Percentiles rank a stretch among this genome's conserved stretches.
Evolutionary conservation across 2,797 vertebrate species (phyloP).

Genomic region (Myripristis jacobus): DNA sequence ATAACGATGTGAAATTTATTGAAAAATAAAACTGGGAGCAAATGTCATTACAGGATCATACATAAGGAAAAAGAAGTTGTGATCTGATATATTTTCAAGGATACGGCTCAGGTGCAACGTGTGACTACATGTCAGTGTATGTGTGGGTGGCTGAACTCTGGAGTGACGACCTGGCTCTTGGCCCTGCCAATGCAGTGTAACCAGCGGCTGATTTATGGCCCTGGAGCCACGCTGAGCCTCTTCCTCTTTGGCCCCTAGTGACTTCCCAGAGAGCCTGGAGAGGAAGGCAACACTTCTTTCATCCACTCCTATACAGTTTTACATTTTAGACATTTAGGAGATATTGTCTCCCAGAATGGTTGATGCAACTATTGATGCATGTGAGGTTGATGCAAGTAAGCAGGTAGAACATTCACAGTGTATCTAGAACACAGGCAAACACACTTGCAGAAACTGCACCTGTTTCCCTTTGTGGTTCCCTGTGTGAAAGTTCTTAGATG

Average conservation of each 20-base stretch:
- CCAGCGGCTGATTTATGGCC: conserved; percentile 92
- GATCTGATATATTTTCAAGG: neutral
- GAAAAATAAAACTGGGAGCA: neutral
- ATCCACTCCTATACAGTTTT: conserved; percentile 42
- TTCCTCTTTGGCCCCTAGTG: conserved; percentile 88
- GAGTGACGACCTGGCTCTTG: conserved; percentile 77
- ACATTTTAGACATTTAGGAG: conserved; percentile 31
- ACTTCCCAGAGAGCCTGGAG: conserved; percentile 88
- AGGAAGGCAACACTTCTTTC: conserved; percentile 61
- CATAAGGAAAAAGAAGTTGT: conserved; percentile 1
- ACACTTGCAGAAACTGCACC: too few relatives aligned
- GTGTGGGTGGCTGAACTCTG: conserved; percentile 66
- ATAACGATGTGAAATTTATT: neutral
- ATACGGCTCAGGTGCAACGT: conserved; percentile 24
- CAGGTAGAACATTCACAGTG: conserved; percentile 15
- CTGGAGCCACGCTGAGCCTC: conserved; percentile 82
- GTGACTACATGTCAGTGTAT: conserved; percentile 35
- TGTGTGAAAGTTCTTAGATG: too few relatives aligned
- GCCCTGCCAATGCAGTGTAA: conserved; percentile 80
- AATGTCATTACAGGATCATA: neutral
- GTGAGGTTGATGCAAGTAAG: too few relatives aligned
- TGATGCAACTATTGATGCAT: conserved; percentile 41
- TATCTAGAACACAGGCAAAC: conserved; percentile 1
- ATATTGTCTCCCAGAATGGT: neutral
- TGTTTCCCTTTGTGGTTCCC: too few relatives aligned